Percentiles rank a stretch among this genome's conserved stretches.
These are phyloP conservation scores for Nannoperca obscura DNA, from an alignment of 2,797 vertebrate species.

Conservation along the genomic window DNA sequence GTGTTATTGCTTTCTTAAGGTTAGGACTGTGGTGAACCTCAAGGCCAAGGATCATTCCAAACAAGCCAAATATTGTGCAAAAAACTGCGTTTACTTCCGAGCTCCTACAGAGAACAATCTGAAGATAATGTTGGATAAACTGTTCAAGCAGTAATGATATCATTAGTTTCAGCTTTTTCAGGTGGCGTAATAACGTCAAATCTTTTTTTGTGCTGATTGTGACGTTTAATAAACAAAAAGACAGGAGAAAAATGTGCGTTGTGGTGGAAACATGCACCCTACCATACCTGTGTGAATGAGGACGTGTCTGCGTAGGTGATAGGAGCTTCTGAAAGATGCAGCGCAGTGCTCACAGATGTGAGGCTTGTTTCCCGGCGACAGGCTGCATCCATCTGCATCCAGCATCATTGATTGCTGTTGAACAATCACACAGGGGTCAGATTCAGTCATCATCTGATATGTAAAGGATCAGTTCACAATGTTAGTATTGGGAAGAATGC, in stretches of 20 bases:
- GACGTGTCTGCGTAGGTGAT: conserved; percentile 96
- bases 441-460: not conserved
- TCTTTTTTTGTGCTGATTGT: not conserved
- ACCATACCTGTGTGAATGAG: conserved; percentile 95
- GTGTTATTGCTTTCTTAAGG: not conserved
- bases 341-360: conserved; percentile 97
- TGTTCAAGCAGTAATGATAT: not conserved
- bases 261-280: not conserved
- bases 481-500: not conserved
- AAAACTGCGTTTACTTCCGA: not conserved
- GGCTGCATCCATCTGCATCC: conserved; percentile 89
- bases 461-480: not conserved
- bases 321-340: conserved; percentile 97
- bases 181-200: not conserved
- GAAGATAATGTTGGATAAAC: not conserved
- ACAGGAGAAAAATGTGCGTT: not conserved
- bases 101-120: not conserved
- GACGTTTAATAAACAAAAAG: not conserved
- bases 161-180: not conserved
- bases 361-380: conserved; percentile 94
- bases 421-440: conserved; percentile 14
- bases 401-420: conserved; percentile 86
- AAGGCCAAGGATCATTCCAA: not conserved
- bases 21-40: not conserved
- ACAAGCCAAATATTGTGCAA: not conserved